Base-by-base conservation (phyloP, 2,888 invertebrate genomes). In the Asteroscopus sphinx region DNA sequence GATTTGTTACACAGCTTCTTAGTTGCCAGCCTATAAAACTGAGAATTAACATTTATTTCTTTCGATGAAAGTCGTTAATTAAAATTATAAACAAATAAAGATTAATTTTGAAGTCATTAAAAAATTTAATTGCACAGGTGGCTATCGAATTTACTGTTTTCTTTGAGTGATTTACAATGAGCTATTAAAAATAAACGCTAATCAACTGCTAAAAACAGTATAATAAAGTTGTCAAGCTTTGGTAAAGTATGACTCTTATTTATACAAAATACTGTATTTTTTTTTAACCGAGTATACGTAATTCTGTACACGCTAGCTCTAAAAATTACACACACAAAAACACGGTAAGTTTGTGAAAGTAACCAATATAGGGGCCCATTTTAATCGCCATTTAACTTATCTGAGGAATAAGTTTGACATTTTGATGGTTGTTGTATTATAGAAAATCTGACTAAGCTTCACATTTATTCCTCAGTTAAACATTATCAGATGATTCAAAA, bases 1-100 rank as follows among this genome's bases (percentile, higher is more conserved):
- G 26, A 61, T 59, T 63, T 62, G 41, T 54, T 33, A 37, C 17
- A 44, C 44, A 17, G 33, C 54, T 64, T 11, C 45, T 56, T 47
- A 39, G 49, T 44, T 54, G 30, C 30, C 33, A 28, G 7, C 46
- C 53, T 12, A 56, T 26, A 44, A 51, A 57, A 58, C 9, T 0
- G 37, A 52, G 40, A 58, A 62, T 53, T 46, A 9, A 40, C 53
- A 51, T 60, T 37, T 41, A 57, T 35, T 42, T 26, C 26, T 9
- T 28, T 53, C 15, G 35, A 60, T 30, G 48, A 62, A 64, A 57
- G 56, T 57, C 36, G 40, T 76, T 68, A 59, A 75, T 66, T 48
- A 37, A n/a, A 9, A 47, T 48, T 36, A 60, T 35, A 59, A 36
- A 41, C 21, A 49, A 21, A 52, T 45, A 68, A 47, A 40, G 8